Percentiles rank a stretch among this genome's conserved stretches.
Evolutionary conservation across 2,113 vertebrate genomes (phyloP).

Genomic region (Jacana jacana): DNA sequence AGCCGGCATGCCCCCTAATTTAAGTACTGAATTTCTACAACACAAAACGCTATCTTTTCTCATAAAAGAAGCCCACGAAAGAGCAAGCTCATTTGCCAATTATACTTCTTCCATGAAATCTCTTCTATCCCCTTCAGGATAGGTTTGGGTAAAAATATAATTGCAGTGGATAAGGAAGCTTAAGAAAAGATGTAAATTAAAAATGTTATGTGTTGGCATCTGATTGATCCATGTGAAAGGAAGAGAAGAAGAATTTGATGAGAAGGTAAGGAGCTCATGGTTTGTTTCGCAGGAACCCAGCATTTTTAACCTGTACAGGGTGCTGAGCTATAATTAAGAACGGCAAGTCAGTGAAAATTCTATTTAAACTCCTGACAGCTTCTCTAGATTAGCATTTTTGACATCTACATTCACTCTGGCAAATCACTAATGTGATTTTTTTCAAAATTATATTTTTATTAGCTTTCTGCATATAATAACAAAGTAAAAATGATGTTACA

Average conservation of each 20-base stretch:
- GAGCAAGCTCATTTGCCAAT: slow-evolving; percentile 56
- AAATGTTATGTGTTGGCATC: slow-evolving; percentile 61
- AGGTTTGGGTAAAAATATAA: slow-evolving; percentile 61
- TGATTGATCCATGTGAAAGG: slow-evolving; percentile 66
- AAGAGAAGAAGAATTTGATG: slow-evolving; percentile 53
- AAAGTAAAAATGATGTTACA: slow-evolving; percentile 47
- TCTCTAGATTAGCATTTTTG: slow-evolving; percentile 68
- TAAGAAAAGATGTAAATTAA: slow-evolving; percentile 64
- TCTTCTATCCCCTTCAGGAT: slow-evolving; percentile 55
- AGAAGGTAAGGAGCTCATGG: slow-evolving; percentile 39
- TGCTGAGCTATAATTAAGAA: slow-evolving; percentile 70
- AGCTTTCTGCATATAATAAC: slow-evolving; percentile 34
- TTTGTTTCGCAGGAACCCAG: slow-evolving; percentile 47
- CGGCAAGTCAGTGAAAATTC: slow-evolving; percentile 61
- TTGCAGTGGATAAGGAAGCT: slow-evolving; percentile 41
- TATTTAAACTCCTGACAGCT: slow-evolving; percentile 69
- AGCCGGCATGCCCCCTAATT: slow-evolving; percentile 46
- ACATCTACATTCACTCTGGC: slow-evolving; percentile 64
- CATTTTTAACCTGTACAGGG: slow-evolving; percentile 66
- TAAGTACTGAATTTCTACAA: slow-evolving; percentile 47
- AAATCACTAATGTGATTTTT: slow-evolving; percentile 58
- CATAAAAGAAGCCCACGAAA: slow-evolving; percentile 18
- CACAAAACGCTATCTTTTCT: slow-evolving; percentile 18
- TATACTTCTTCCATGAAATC: slow-evolving; percentile 60
- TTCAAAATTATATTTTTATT: slow-evolving; percentile 61